Evolutionary conservation across 2,797 vertebrate species (phyloP).

Genomic region (Lutjanus campechanus): DNA sequence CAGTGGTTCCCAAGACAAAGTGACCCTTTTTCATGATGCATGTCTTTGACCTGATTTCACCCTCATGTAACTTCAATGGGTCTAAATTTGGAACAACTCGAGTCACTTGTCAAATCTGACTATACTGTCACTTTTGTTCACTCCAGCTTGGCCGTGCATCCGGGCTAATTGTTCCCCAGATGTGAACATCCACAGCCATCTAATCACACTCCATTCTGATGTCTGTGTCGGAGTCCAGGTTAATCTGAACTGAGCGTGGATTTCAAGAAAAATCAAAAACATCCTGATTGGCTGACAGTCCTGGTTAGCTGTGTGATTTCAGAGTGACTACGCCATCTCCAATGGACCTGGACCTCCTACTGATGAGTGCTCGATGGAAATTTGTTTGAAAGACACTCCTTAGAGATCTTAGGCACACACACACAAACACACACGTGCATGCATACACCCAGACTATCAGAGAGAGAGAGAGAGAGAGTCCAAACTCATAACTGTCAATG

Average conservation of each 20-base stretch:
- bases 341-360: constrained; percentile 86
- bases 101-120: constrained; percentile 75
- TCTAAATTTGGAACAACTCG: constrained; percentile 79
- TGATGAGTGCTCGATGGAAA: constrained; percentile 84
- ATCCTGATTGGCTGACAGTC: constrained; percentile 87
- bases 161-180: constrained; percentile 86
- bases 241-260: constrained; percentile 87
- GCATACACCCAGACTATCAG: constrained; percentile 60
- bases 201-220: constrained; percentile 81
- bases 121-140: constrained; percentile 70
- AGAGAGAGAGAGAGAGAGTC: constrained; percentile 70
- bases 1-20: constrained; percentile 57
- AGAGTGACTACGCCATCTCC: constrained; percentile 82
- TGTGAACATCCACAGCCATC: constrained; percentile 80
- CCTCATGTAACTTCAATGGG: constrained; percentile 62
- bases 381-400: constrained; percentile 86
- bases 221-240: constrained; percentile 85
- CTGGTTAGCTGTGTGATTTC: constrained; percentile 82
- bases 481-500: constrained; percentile 85
- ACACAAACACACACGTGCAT: constrained; percentile 23
- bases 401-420: constrained; percentile 78
- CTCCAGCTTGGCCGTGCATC: constrained; percentile 67
- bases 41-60: constrained; percentile 64
- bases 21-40: constrained; percentile 52
- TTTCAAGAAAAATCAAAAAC: constrained; percentile 87